Percentiles rank a stretch among this genome's conserved stretches.
Conservation (phyloP, 2,888 invertebrate genomes). For the Bombyx huttoni region DNA sequence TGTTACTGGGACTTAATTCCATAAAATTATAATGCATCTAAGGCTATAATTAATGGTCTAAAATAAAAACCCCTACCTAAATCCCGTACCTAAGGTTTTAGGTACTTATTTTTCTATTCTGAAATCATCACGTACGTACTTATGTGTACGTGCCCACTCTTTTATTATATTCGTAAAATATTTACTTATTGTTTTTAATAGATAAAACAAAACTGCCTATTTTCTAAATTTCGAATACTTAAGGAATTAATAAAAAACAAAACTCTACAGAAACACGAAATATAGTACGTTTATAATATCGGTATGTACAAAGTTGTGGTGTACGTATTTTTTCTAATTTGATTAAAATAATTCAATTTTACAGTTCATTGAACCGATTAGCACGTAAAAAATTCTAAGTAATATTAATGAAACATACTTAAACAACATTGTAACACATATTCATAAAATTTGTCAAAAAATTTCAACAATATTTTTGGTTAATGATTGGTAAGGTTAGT, state of each 20-base stretch:
- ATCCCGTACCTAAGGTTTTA: too few species aligned
- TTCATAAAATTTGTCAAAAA: conserved; percentile 65
- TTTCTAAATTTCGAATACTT: too few species aligned
- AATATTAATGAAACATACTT: conserved; percentile 3
- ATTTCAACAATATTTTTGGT: conserved; percentile 66
- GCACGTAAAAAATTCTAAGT: conserved; percentile 23
- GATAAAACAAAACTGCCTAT: too few species aligned
- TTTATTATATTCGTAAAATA: too few species aligned
- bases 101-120: too few species aligned
- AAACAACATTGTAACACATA: conserved; percentile 22
- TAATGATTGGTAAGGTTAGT: conserved; percentile 46
- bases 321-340: not conserved
- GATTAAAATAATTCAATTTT: not conserved
- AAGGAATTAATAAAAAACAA: not conserved
- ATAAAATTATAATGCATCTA: too few species aligned
- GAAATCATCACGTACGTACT: too few species aligned
- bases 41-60: too few species aligned
- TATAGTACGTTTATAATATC: not conserved
- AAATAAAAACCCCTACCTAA: too few species aligned
- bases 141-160: too few species aligned
- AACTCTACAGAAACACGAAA: not conserved
- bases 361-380: not conserved
- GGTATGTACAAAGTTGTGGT: not conserved
- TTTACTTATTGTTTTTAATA: too few species aligned
- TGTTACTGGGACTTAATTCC: too few species aligned